Evolutionary conservation across 53 echinoderm and acorn worm species (phyloP).

Genomic region (Apostichopus leukothele): DNA sequence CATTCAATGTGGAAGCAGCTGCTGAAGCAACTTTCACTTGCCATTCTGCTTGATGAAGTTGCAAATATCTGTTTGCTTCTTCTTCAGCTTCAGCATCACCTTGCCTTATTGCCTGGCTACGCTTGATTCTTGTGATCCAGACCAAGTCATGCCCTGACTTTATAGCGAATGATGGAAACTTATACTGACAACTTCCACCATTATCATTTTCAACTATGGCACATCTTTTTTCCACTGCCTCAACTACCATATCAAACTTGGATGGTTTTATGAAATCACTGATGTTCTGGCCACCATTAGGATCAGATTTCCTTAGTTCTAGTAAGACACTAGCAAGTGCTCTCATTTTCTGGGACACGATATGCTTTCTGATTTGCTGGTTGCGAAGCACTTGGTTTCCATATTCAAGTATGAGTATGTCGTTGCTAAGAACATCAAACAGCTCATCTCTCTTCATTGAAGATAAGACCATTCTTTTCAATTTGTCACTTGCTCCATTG

Average conservation of each 20-base stretch:
- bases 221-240: slow-evolving; percentile 1
- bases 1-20: slow-evolving; percentile 38
- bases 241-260: neutral
- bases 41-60: slow-evolving; percentile 50
- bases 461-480: slow-evolving; percentile 52
- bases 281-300: neutral
- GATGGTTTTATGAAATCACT: slow-evolving; percentile 15
- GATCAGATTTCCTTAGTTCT: slow-evolving; percentile 1
- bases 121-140: slow-evolving; percentile 50
- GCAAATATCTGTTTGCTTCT: slow-evolving; percentile 49
- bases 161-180: slow-evolving; percentile 45
- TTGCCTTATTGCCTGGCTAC: slow-evolving; percentile 42
- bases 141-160: slow-evolving; percentile 52
- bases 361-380: slow-evolving; percentile 57
- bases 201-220: neutral
- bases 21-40: slow-evolving; percentile 40
- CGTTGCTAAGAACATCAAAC: slow-evolving; percentile 58
- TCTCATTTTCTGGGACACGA: slow-evolving; percentile 62
- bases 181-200: neutral
- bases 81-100: slow-evolving; percentile 40
- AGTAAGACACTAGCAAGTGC: slow-evolving; percentile 39
- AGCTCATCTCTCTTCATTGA: slow-evolving; percentile 58
- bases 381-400: slow-evolving; percentile 6
- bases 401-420: slow-evolving; percentile 59
- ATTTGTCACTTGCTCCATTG: slow-evolving; percentile 11